Evolutionary conservation across 2,888 invertebrate genomes (phyloP), one percentile per base, ranked within the genome.

Genomic region (Ormyrus nitidulus): DNA sequence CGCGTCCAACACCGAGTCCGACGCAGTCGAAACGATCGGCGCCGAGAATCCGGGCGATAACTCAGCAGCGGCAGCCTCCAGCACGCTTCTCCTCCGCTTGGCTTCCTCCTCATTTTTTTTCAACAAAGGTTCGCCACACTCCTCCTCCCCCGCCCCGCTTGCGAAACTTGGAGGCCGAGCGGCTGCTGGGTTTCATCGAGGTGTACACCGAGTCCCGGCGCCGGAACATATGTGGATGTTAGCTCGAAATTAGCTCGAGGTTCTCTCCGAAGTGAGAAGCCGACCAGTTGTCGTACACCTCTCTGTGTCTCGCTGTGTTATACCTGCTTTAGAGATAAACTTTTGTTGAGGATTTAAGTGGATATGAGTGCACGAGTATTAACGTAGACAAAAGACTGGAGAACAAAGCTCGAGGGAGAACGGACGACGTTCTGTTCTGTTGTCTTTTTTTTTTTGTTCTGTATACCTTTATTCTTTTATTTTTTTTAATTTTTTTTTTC

Each of bases 311-410:
- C 34, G 68, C 68, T 54, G 44, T 68, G 44, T 10, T 34, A 34
- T 34, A 19, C 48, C 9, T 51, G 34, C 51, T 66, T 53, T 66
- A 64, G 64, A 64, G 46, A 19, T 34, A 19, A 19, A 19, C 13
- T 53, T n/a, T 34, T 56, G 44, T 69, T n/a, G 11, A 69, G 46
- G 11, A 66, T 8, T 34, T 54, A 44, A 68, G 11, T 68, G 68
- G 44, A 68, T 54, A 54, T 68, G 44, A 54, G 53, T 68, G 54
- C 54, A n/a, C 56, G 69, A 54, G 44, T 56, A 56, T 69, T 19
- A 56, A 11, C 54, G 10, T 56, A 56, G 44, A 46, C 34, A 69
- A 69, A 44, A 56, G n/a, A 56, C 54, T 44, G 11, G n/a, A 46
- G 11, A 54, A 44, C 2, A 56, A 56, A 46, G 44, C 44, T 34